Conservation (phyloP, 2,888 invertebrate genomes). For the Dynastes hyllus region DNA sequence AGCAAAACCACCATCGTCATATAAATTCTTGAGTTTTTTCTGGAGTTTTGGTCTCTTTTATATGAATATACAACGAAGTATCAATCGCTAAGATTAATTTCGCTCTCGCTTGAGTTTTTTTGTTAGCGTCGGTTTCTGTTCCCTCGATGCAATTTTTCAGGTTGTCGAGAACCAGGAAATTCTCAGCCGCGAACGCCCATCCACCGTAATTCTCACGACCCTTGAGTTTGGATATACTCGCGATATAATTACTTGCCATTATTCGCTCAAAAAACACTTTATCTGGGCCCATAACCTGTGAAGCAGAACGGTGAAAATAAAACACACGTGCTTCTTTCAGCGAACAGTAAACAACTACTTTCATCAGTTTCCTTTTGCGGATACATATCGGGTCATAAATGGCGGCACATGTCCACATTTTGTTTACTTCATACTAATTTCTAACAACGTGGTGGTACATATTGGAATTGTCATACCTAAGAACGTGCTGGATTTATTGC, state of each 20-base stretch:
- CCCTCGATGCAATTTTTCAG: constrained; percentile 32
- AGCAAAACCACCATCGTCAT: constrained; percentile 54
- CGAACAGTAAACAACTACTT: too few relatives aligned
- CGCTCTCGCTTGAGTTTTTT: constrained; percentile 56
- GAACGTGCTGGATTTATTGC: too few relatives aligned
- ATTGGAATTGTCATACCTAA: too few relatives aligned
- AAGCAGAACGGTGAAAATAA: background rate
- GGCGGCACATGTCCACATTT: too few relatives aligned
- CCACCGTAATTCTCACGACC: constrained; percentile 1
- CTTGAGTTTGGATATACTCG: background rate
- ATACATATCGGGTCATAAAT: too few relatives aligned
- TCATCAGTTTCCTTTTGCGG: too few relatives aligned
- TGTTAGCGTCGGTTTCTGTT: constrained; percentile 38
- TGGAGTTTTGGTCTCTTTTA: constrained; percentile 50
- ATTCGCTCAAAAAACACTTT: background rate
- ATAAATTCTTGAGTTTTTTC: constrained; percentile 53
- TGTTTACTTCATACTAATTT: too few relatives aligned
- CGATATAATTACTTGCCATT: background rate
- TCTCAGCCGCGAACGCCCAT: constrained; percentile 37
- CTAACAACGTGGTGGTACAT: too few relatives aligned
- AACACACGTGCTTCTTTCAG: too few relatives aligned
- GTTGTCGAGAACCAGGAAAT: constrained; percentile 41
- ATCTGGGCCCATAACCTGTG: constrained; percentile 12
- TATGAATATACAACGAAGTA: constrained; percentile 55
- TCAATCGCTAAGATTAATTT: constrained; percentile 59